Base-by-base conservation (phyloP, 2,888 invertebrate genomes). In the Pandemis cinnamomeana region DNA sequence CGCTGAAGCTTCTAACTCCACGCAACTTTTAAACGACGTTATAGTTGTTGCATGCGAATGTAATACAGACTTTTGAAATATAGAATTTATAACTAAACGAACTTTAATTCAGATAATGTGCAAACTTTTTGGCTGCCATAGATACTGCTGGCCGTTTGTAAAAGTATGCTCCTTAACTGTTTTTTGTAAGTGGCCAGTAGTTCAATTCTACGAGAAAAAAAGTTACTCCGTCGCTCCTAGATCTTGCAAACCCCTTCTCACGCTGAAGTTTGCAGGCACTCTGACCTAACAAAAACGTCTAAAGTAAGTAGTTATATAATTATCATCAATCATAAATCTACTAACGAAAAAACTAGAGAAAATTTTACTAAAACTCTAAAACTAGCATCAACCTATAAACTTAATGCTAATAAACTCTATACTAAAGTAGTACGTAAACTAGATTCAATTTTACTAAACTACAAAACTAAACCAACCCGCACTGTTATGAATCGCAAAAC, bases 11-110 rank as follows among this genome's bases (percentile, higher is more conserved):
- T n/a, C 36, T 44, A 46, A 55, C 64, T 66, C 58, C n/a, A 10
- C 53, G 11, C 55, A 71, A 58, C 64, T 71, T 46, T 48, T 58
- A 71, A 8, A 36, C 36, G 8, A 51, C 41, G 13, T 48, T 58
- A 68, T 58, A 69, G 20, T 55, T 58, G 27, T 27, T 55, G 51
- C 51, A 51, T 51, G n/a, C n/a, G n/a, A 55, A 15, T 8, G 2
- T 15, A 55, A 20, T 55, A 27, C 27, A 27, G 58, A 27, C 10
- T 58, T 27, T 5, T 20, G 27, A 58, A 51, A 13, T 13, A n/a
- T 11, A n/a, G 51, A 11, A 13, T n/a, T 51, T 51, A 51, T 44
- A 46, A 36, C 48, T 11, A 36, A 66, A 27, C 51, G 20, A 11
- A 13, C 0, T 20, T 3, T 10, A 11, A 36, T 8, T 44, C 13